phyloP scores from a whole-genome alignment of 2,113 vertebrate genomes.

The Podarcis raffonei region DNA sequence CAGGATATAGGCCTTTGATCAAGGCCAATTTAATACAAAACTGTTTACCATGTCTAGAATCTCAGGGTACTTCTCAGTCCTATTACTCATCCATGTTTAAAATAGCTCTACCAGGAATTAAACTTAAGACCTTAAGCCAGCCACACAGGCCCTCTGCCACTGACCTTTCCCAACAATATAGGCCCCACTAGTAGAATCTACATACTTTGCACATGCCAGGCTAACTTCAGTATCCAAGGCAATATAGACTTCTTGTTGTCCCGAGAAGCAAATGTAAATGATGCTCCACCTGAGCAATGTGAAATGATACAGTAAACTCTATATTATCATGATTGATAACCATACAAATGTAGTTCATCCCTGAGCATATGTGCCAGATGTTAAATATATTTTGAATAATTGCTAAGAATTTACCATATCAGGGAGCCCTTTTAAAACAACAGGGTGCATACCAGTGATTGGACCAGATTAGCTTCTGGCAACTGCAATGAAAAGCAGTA shows the following conservation, averaged over 20 bases:
- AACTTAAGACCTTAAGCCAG: background rate
- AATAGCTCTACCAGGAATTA: background rate
- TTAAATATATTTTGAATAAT: slow-evolving; percentile 44
- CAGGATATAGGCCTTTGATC: background rate
- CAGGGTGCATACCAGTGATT: background rate
- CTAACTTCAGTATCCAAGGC: slow-evolving; percentile 4
- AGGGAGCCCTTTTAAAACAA: slow-evolving; percentile 21
- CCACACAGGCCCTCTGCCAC: background rate
- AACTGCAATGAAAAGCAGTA: background rate
- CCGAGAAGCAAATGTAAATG: slow-evolving; percentile 44
- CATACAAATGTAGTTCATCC: slow-evolving; percentile 27
- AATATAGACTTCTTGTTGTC: slow-evolving; percentile 16
- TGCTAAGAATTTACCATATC: slow-evolving; percentile 18
- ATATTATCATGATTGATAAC: slow-evolving; percentile 44
- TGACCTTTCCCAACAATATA: background rate
- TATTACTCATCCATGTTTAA: background rate
- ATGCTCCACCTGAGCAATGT: slow-evolving; percentile 21
- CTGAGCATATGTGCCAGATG: slow-evolving; percentile 46
- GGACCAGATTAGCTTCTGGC: background rate
- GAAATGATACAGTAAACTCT: slow-evolving; percentile 35
- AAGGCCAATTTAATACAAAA: background rate
- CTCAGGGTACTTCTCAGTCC: background rate
- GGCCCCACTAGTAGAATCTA: background rate
- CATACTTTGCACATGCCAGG: slow-evolving; percentile 5
- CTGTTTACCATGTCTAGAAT: background rate